A percentile compares a stretch with the other conserved stretches of the same genome.
phyloP scores from a whole-genome alignment of 2,113 vertebrate genomes.

The Porphyrio hochstetteri region DNA sequence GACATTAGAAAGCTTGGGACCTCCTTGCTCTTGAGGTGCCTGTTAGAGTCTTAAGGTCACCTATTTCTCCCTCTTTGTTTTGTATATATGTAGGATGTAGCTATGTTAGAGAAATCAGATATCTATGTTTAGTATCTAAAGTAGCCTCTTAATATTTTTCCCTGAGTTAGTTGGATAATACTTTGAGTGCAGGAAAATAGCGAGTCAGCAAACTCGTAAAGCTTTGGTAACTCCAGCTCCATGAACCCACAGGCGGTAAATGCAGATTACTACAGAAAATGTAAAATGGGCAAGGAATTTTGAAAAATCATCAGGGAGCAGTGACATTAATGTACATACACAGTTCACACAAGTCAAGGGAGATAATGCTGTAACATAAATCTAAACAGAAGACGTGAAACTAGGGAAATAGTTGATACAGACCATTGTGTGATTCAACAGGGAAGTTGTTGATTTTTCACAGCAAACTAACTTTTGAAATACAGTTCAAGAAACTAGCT shows the following conservation, averaged over 20 bases:
- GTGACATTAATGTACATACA: background rate
- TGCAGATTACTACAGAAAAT: background rate
- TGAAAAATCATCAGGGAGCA: background rate
- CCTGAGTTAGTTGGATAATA: background rate
- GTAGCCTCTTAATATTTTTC: background rate
- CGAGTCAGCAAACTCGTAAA: background rate
- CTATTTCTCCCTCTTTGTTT: background rate
- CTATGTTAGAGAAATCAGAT: background rate
- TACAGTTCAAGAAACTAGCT: background rate
- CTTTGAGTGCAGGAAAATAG: background rate
- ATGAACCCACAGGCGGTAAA: background rate
- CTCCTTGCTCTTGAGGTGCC: background rate
- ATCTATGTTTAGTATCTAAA: background rate
- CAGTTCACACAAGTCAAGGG: background rate
- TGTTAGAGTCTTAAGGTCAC: background rate
- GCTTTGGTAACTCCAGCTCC: background rate
- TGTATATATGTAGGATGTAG: background rate
- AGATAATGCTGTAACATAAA: background rate
- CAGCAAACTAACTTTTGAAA: background rate
- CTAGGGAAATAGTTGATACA: background rate
- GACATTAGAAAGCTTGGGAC: background rate
- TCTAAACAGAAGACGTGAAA: background rate
- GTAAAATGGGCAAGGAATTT: background rate
- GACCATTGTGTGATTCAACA: background rate
- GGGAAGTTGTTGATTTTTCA: background rate